These are phyloP conservation scores for Agrenia bidenticulata DNA, from an alignment of 2,888 invertebrate genomes.

Conservation along the genomic window DNA sequence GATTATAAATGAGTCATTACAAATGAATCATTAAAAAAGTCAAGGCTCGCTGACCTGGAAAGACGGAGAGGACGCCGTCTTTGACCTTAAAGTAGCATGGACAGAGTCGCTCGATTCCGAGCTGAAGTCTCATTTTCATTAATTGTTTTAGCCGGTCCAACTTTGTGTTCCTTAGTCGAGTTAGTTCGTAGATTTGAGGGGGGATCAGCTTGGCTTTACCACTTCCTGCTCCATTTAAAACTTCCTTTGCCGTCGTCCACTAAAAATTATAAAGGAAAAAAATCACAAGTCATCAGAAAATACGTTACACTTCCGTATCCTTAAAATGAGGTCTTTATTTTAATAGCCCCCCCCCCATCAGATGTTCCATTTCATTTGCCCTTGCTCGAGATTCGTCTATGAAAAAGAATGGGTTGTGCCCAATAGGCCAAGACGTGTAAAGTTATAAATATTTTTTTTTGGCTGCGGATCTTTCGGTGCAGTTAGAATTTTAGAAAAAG, in stretches of 20 bases:
- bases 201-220: conserved; percentile 64
- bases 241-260: conserved; percentile 67
- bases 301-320: too few relatives aligned
- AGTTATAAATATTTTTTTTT: too few relatives aligned
- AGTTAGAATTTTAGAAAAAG: too few relatives aligned
- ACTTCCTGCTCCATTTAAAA: conserved; percentile 58
- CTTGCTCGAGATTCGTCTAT: too few relatives aligned
- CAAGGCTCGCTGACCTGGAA: conserved; percentile 63
- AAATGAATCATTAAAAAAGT: background rate
- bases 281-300: too few relatives aligned
- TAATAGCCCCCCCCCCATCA: too few relatives aligned
- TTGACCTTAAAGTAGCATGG: conserved; percentile 62
- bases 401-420: too few relatives aligned
- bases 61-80: conserved; percentile 63
- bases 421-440: too few relatives aligned
- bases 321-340: too few relatives aligned
- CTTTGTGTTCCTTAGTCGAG: conserved; percentile 59
- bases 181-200: conserved; percentile 77
- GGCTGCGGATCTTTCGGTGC: too few relatives aligned
- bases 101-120: conserved; percentile 61
- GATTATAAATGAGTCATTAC: background rate
- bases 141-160: conserved; percentile 19
- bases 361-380: too few relatives aligned
- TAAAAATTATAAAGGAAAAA: too few relatives aligned
- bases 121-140: conserved; percentile 60